Conservation (phyloP, 2,113 vertebrate genomes). For the Gallinago paraguaiae region DNA sequence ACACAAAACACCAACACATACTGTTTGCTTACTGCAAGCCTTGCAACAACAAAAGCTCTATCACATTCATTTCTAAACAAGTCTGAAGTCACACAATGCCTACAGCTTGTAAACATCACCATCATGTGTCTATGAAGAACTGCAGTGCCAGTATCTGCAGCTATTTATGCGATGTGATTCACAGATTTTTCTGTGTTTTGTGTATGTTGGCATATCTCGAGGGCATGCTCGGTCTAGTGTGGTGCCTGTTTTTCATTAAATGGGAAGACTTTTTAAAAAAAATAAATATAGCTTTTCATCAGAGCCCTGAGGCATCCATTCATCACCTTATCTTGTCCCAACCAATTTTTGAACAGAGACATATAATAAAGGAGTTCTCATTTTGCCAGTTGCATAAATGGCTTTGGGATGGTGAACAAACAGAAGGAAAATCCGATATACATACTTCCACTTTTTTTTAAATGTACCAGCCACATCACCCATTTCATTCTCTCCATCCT, state of each 20-base stretch:
- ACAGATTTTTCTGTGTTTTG: slow-evolving; percentile 33
- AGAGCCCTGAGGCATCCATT: slow-evolving; percentile 29
- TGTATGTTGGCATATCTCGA: slow-evolving; percentile 32
- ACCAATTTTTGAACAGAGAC: background rate
- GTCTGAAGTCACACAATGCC: background rate
- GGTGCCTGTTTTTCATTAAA: slow-evolving; percentile 44
- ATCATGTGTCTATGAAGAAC: background rate
- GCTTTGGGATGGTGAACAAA: background rate
- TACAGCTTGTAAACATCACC: background rate
- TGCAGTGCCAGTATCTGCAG: slow-evolving; percentile 12
- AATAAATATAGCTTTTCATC: slow-evolving; percentile 35
- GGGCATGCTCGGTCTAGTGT: slow-evolving; percentile 49
- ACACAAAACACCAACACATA: background rate
- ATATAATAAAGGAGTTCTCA: background rate
- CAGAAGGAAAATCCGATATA: background rate
- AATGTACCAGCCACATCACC: background rate
- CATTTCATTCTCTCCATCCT: background rate
- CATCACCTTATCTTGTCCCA: slow-evolving; percentile 41
- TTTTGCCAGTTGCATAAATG: background rate
- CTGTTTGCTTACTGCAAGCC: background rate
- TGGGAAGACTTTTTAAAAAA: background rate
- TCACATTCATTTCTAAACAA: background rate
- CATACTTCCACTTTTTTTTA: background rate
- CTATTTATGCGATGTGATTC: background rate
- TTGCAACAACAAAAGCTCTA: background rate